A percentile compares a stretch with the other conserved stretches of the same genome.
Evolutionary conservation across 2,797 vertebrate genomes (phyloP).

Genomic region (Melopsittacus undulatus): DNA sequence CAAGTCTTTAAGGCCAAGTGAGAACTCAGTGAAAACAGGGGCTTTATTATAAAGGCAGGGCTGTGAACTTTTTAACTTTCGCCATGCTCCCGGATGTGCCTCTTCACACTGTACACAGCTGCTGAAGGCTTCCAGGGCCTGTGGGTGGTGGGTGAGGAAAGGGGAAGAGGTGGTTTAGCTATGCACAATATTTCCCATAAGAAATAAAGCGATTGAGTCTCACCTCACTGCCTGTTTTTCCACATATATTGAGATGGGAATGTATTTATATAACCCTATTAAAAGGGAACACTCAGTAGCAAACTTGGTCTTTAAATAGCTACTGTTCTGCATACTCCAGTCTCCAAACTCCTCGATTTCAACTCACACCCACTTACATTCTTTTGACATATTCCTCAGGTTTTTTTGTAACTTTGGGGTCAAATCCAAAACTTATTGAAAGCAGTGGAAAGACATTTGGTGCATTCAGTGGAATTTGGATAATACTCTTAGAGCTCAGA

Average conservation of each 20-base stretch:
- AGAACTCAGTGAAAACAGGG: conserved; percentile 55
- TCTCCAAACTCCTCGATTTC: conserved; percentile 45
- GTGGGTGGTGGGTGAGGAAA: conserved; percentile 61
- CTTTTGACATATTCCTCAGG: conserved; percentile 61
- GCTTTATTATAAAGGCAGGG: conserved; percentile 43
- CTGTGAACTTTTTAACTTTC: conserved; percentile 56
- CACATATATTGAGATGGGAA: conserved; percentile 40
- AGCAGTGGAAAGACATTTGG: conserved; percentile 55
- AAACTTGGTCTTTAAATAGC: conserved; percentile 54
- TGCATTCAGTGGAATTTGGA: conserved; percentile 63
- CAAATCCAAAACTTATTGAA: conserved; percentile 55
- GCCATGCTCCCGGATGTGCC: background rate
- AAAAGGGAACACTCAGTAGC: conserved; percentile 51
- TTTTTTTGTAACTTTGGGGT: conserved; percentile 51
- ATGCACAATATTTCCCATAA: conserved; percentile 64
- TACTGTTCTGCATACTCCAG: conserved; percentile 59
- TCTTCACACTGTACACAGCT: conserved; percentile 26
- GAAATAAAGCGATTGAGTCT: conserved; percentile 51
- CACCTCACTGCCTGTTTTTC: conserved; percentile 57
- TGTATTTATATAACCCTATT: conserved; percentile 74
- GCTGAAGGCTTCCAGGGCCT: conserved; percentile 20
- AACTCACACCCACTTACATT: conserved; percentile 72
- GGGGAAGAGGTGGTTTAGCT: conserved; percentile 33
- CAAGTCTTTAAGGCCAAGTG: conserved; percentile 7
- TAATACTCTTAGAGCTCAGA: conserved; percentile 15